phyloP scores from a whole-genome alignment of 2,113 vertebrate species.

The Pungitius pungitius region DNA sequence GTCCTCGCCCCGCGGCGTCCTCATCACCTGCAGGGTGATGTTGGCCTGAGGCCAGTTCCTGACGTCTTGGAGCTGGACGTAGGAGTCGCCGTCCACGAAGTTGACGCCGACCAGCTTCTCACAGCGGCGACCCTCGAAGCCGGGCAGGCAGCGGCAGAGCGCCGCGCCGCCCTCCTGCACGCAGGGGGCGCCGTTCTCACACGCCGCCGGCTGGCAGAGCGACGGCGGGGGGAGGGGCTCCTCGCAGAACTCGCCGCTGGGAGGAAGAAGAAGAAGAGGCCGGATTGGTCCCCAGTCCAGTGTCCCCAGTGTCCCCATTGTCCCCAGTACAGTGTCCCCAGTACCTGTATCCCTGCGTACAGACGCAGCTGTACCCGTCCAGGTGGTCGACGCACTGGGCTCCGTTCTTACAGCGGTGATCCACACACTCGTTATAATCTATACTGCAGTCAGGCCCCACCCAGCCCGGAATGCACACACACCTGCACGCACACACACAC shows the following conservation, averaged over 20 bases:
- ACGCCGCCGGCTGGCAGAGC: slow-evolving; percentile 84
- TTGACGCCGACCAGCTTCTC: slow-evolving; percentile 96
- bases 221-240: slow-evolving; percentile 67
- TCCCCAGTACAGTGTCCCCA: background rate
- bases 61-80: slow-evolving; percentile 92
- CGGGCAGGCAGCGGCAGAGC: slow-evolving; percentile 89
- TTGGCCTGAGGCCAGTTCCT: slow-evolving; percentile 96
- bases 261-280: background rate
- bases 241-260: slow-evolving; percentile 92
- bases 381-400: slow-evolving; percentile 87
- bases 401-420: slow-evolving; percentile 90
- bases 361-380: slow-evolving; percentile 90
- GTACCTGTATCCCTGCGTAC: slow-evolving; percentile 89
- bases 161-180: slow-evolving; percentile 79
- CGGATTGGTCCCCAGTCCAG: background rate
- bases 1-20: background rate
- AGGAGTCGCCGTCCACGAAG: slow-evolving; percentile 93
- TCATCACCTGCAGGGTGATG: slow-evolving; percentile 95
- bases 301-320: background rate
- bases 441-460: slow-evolving; percentile 88
- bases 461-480: slow-evolving; percentile 88
- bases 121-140: slow-evolving; percentile 90
- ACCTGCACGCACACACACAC: slow-evolving; percentile 76
- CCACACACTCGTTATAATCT: slow-evolving; percentile 86
- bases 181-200: slow-evolving; percentile 90